Conservation (phyloP, 2,113 vertebrate species). For the Dasyornis broadbenti region DNA sequence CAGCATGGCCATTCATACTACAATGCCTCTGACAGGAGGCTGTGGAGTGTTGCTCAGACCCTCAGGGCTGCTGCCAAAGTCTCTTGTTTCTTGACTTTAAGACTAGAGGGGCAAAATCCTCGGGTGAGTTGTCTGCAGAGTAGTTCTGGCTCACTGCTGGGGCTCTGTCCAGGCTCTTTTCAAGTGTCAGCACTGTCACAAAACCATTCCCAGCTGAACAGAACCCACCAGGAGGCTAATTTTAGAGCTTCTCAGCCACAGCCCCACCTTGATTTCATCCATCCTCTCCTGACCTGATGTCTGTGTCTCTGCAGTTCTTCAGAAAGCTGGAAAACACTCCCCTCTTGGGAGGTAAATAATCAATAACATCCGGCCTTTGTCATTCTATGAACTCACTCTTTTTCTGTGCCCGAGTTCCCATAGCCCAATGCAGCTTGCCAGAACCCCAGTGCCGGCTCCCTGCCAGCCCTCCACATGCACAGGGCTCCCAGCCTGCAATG, state of each 20-base stretch:
- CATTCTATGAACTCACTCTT: not conserved
- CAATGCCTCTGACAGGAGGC: accelerated
- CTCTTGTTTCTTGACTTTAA: not conserved
- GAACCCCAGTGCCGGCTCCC: not conserved
- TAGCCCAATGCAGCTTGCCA: accelerated
- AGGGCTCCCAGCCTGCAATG: slow-evolving; percentile 39
- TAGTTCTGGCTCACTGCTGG: accelerated
- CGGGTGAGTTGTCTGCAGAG: accelerated
- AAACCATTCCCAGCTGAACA: not conserved
- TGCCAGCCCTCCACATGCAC: not conserved
- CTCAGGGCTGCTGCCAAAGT: not conserved
- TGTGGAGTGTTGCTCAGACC: not conserved
- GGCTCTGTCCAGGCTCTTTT: not conserved
- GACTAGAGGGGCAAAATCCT: not conserved
- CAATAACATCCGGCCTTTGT: not conserved
- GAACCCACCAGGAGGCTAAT: not conserved
- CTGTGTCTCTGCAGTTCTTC: not conserved
- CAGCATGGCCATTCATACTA: not conserved
- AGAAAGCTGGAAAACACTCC: not conserved
- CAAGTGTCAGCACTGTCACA: not conserved
- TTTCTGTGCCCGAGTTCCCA: not conserved
- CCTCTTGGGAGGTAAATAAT: not conserved
- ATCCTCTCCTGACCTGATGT: not conserved
- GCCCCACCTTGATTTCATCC: not conserved
- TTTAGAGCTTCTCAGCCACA: not conserved